Conservation (phyloP, 2,888 invertebrate genomes). For the Ellobium chinense region DNA sequence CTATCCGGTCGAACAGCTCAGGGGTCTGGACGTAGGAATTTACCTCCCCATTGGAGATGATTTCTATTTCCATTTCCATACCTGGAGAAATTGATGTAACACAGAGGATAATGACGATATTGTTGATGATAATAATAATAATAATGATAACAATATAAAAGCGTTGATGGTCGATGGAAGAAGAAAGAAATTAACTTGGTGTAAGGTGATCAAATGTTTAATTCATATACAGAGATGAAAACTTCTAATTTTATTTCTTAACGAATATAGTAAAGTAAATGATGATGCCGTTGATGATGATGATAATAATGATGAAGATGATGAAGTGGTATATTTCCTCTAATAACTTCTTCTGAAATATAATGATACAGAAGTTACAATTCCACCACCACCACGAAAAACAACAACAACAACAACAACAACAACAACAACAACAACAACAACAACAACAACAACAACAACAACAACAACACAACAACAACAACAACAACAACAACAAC, state of each 20-base stretch:
- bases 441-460: not conserved
- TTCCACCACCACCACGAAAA: not conserved
- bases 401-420: not conserved
- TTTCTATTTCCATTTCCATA: constrained; percentile 92
- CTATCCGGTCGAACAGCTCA: constrained; percentile 91
- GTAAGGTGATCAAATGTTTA: too few relatives aligned
- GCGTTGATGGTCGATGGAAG: not conserved
- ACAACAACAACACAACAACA: not conserved
- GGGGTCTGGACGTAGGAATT: constrained; percentile 92
- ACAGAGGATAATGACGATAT: too few relatives aligned
- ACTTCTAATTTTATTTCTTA: too few relatives aligned
- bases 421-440: not conserved
- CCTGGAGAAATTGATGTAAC: constrained; percentile 57
- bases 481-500: too few relatives aligned
- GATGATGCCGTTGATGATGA: not conserved
- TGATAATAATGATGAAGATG: not conserved
- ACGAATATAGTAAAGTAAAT: not conserved
- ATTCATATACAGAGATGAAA: too few relatives aligned
- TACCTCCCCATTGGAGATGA: constrained; percentile 92
- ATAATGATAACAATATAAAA: not conserved
- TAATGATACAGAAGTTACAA: not conserved
- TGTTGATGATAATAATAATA: not conserved
- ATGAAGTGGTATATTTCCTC: not conserved
- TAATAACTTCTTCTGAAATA: too few relatives aligned
- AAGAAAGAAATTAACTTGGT: not conserved